These are phyloP conservation scores for Pseudochaenichthys georgianus DNA, from an alignment of 2,797 vertebrate species.

Conservation along the genomic window DNA sequence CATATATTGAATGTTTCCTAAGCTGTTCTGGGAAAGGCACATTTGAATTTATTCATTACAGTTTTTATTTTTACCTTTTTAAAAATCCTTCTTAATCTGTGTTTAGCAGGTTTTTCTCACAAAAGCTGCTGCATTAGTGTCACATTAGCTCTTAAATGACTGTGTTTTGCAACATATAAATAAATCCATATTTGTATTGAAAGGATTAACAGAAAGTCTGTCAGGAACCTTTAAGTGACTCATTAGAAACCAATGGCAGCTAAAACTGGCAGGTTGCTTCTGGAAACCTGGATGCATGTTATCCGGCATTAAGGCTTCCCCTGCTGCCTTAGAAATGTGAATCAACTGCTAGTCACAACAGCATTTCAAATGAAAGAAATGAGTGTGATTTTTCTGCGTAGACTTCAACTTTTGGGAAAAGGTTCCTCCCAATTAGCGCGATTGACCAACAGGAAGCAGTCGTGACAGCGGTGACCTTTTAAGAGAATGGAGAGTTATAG, in stretches of 20 bases:
- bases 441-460: not conserved
- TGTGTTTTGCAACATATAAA: slow-evolving; percentile 8
- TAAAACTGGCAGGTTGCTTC: slow-evolving; percentile 2
- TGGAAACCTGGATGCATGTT: slow-evolving; percentile 13
- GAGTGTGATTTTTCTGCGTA: not conserved
- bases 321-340: not conserved
- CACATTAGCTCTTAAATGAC: slow-evolving; percentile 29
- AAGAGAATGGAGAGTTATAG: not conserved
- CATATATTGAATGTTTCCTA: slow-evolving; percentile 38
- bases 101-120: slow-evolving; percentile 16
- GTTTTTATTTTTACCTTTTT: slow-evolving; percentile 18
- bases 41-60: slow-evolving; percentile 46
- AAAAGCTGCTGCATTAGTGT: slow-evolving; percentile 28
- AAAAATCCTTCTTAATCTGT: slow-evolving; percentile 20
- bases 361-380: not conserved
- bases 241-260: slow-evolving; percentile 12
- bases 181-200: slow-evolving; percentile 31
- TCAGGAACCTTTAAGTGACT: slow-evolving; percentile 29
- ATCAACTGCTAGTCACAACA: not conserved
- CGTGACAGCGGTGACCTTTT: not conserved
- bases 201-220: slow-evolving; percentile 25
- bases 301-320: slow-evolving; percentile 1
- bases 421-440: not conserved
- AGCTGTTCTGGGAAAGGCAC: slow-evolving; percentile 45
- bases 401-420: not conserved